Evolutionary conservation across 2,113 vertebrate genomes (phyloP).

Genomic region (Sinocyclocheilus anophthalmus): DNA sequence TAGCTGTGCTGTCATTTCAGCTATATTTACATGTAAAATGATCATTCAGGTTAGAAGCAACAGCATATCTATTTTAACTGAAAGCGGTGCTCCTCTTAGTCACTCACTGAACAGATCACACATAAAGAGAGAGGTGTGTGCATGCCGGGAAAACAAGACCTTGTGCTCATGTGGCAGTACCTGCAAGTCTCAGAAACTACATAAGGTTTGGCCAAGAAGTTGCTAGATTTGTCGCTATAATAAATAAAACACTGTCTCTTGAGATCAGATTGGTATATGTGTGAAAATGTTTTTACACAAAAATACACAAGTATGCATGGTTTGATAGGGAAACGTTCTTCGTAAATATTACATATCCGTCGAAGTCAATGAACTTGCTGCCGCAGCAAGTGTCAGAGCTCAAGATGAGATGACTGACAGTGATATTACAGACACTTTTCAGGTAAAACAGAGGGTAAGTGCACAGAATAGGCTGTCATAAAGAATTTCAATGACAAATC

Average conservation of each 20-base stretch:
- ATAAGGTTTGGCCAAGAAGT: too few relatives aligned
- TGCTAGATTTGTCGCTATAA: too few relatives aligned
- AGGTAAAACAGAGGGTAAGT: background rate
- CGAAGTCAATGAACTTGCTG: background rate
- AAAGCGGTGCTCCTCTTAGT: too few relatives aligned
- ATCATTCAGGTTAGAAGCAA: too few relatives aligned
- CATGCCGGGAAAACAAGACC: too few relatives aligned
- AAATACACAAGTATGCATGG: background rate
- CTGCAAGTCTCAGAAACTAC: too few relatives aligned
- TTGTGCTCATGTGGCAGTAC: too few relatives aligned
- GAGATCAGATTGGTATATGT: background rate
- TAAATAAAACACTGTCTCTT: background rate
- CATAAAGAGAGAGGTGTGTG: too few relatives aligned
- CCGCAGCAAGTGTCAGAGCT: background rate
- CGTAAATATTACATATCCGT: background rate
- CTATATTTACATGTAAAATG: too few relatives aligned
- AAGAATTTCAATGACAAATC: background rate
- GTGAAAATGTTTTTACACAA: background rate
- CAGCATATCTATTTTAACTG: too few relatives aligned
- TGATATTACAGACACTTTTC: background rate
- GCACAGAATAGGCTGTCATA: background rate
- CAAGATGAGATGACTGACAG: background rate
- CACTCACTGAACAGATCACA: too few relatives aligned
- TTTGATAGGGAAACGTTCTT: background rate
- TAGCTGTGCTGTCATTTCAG: too few relatives aligned